Conservation (phyloP, 92 coral and sea anemone genomes). For the Phenganax subtilis region DNA sequence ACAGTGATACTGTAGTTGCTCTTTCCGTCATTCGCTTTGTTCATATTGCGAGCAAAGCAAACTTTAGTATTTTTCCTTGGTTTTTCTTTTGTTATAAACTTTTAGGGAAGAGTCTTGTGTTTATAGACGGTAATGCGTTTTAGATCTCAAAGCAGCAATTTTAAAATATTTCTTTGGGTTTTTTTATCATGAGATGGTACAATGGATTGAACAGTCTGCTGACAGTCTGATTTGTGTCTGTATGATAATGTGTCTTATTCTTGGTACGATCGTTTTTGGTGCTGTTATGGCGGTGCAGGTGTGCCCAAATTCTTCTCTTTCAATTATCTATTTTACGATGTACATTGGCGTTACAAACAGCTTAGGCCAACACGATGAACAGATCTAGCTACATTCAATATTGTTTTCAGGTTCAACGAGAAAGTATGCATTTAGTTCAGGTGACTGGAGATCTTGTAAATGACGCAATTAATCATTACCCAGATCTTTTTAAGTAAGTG, state of each 20-base stretch:
- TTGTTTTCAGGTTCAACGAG: slow-evolving; percentile 74
- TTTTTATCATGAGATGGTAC: slow-evolving; percentile 54
- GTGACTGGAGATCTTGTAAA: slow-evolving; percentile 92
- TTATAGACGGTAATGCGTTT: not conserved
- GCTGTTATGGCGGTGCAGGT: slow-evolving; percentile 93
- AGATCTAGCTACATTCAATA: too few species aligned
- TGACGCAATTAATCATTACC: slow-evolving; percentile 82
- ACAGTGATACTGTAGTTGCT: too few species aligned
- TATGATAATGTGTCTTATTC: slow-evolving; percentile 73
- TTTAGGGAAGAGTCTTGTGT: not conserved
- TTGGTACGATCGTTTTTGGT: slow-evolving; percentile 66
- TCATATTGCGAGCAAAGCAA: too few species aligned
- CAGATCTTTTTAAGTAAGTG: slow-evolving; percentile 79
- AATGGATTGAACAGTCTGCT: slow-evolving; percentile 73
- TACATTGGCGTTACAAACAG: too few species aligned
- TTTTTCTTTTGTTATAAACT: not conserved
- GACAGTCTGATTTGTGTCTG: slow-evolving; percentile 87
- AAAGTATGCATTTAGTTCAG: slow-evolving; percentile 80
- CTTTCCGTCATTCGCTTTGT: too few species aligned
- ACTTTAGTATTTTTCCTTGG: not conserved
- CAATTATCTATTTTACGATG: too few species aligned
- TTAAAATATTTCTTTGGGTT: not conserved
- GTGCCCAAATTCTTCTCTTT: not conserved
- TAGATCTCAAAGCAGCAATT: not conserved
- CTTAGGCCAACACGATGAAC: too few species aligned